Conservation (phyloP, 2,113 vertebrate species). For the Onychostruthus taczanowskii region DNA sequence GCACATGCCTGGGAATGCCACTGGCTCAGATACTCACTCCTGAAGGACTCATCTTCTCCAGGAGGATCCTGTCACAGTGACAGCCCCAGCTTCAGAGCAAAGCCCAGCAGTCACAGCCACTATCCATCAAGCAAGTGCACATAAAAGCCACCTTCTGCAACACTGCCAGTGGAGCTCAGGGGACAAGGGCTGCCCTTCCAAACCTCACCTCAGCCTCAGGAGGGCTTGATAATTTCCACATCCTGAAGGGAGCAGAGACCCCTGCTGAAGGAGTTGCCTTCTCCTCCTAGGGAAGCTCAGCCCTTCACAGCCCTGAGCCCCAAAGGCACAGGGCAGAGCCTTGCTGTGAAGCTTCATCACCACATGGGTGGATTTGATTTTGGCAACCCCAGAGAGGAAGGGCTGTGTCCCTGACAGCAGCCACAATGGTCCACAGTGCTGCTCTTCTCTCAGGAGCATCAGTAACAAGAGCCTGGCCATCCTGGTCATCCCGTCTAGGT, state of each 20-base stretch:
- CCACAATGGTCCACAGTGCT: too few species aligned
- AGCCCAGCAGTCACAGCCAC: constrained; percentile 1
- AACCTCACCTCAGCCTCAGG: not conserved
- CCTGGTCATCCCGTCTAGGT: rapidly evolving
- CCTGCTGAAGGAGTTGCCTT: not conserved
- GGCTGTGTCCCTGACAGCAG: not conserved
- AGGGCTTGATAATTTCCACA: not conserved
- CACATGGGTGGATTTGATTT: not conserved
- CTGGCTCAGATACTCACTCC: not conserved
- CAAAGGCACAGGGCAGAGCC: not conserved
- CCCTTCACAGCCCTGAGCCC: not conserved
- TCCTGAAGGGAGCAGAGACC: not conserved
- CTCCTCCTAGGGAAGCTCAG: not conserved
- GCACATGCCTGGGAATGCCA: not conserved
- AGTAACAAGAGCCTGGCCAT: not conserved
- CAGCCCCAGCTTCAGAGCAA: rapidly evolving
- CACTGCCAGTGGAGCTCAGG: not conserved
- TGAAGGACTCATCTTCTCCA: not conserved
- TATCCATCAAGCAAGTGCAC: not conserved
- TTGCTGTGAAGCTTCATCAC: not conserved
- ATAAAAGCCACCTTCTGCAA: not conserved
- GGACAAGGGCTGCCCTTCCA: not conserved
- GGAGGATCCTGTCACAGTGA: not conserved
- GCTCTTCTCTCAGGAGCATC: not conserved
- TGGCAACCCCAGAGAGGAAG: not conserved